Conservation (phyloP, 2,113 vertebrate species). For the Gambusia holbrooki region DNA sequence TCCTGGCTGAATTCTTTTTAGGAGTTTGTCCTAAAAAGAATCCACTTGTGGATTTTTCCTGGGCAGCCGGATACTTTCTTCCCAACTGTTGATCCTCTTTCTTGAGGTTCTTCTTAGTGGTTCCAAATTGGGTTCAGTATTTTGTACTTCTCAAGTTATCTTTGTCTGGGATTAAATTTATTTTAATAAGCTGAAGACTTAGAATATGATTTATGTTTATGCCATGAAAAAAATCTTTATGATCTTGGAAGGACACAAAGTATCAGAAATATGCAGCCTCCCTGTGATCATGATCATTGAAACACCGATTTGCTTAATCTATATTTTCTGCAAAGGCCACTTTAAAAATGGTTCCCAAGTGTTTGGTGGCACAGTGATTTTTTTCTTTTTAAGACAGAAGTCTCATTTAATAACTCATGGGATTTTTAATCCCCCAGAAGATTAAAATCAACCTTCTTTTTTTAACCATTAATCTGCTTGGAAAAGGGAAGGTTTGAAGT, state of each 20-base stretch:
- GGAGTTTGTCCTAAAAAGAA: too few species aligned
- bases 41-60: too few species aligned
- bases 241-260: conserved; percentile 32
- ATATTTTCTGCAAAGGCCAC: conserved; percentile 53
- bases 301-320: conserved; percentile 59
- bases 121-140: too few species aligned
- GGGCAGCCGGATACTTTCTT: too few species aligned
- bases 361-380: conserved; percentile 71
- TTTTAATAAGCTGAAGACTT: too few species aligned
- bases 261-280: conserved; percentile 50
- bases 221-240: neutral
- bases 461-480: conserved; percentile 64
- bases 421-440: conserved; percentile 67
- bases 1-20: too few species aligned
- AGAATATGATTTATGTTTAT: too few species aligned
- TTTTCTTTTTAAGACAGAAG: conserved; percentile 64
- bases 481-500: conserved; percentile 30
- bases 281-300: conserved; percentile 44
- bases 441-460: conserved; percentile 72
- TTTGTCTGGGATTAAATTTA: too few species aligned
- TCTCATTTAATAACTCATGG: conserved; percentile 72
- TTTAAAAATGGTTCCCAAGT: conserved; percentile 69
- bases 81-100: too few species aligned
- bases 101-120: too few species aligned
- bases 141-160: too few species aligned